Evolutionary conservation across 2,113 vertebrate genomes (phyloP), one percentile per base, ranked within the genome.

Genomic region (Motacilla alba): DNA sequence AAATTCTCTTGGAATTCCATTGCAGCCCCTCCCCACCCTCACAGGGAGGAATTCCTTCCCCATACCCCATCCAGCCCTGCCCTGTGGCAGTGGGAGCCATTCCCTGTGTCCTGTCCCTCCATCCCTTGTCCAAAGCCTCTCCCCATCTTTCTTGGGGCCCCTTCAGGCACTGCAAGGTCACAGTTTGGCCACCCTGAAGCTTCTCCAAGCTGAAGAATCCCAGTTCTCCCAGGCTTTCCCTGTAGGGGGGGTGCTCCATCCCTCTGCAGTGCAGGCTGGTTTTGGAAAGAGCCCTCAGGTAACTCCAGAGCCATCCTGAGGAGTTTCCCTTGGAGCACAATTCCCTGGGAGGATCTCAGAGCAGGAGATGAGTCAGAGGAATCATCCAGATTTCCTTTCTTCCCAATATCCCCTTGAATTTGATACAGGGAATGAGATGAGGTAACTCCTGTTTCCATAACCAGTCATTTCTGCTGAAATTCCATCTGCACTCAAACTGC

Each of bases 401-500:
- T 81, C 80, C 83, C 52, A 37, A 39, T 1, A 79, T 37, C 41
- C 37, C 77, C 56, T 21, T 3, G 74, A 76, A 94, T 77, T 12
- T 3, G 59, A 80, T 76, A 27, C 55, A 19, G 73, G 37, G 41
- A 5, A 7, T 33, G 33, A 19, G 44, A 94, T 96, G 94, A 94
- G 78, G 79, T 95, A 81, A 94, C 80, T 80, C 67, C 74, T 72
- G 80, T 80, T 87, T 66, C 72, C 44, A 4, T n/a, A 53, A 44
- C 43, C 76, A 19, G 56, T 49, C n/a, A 28, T 46, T 90, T 20
- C 41, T 63, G 8, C 94, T 96, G 90, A 95, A 96, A 95, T 96
- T 88, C 86, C 93, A 94, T 72, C 93, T 64, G 60, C 63, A 2
- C 28, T 67, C 44, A 3, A 46, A 7, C 64, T 81, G 92, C 87